Percentiles rank a stretch among this genome's conserved stretches.
Evolutionary conservation across 2,888 invertebrate species (phyloP).

Genomic region (Xanthia icteritia): DNA sequence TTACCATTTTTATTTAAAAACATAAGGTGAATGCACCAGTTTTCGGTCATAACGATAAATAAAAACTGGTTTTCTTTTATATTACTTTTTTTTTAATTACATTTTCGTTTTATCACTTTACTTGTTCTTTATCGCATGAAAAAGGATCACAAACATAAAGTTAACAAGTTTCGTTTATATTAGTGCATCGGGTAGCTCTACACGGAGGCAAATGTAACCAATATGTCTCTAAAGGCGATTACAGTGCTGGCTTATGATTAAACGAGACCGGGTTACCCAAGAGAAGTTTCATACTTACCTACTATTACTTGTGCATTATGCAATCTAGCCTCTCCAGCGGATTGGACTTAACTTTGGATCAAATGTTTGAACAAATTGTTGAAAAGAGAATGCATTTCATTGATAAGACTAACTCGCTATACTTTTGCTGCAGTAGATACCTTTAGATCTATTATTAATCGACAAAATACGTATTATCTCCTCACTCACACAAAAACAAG

Average conservation of each 20-base stretch:
- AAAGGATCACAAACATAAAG: not conserved
- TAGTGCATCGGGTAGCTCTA: slow-evolving; percentile 19
- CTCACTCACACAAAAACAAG: too few species aligned
- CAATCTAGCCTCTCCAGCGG: slow-evolving; percentile 58
- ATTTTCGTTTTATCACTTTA: slow-evolving; percentile 9
- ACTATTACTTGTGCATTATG: slow-evolving; percentile 69
- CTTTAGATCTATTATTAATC: too few species aligned
- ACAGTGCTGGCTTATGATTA: slow-evolving; percentile 68
- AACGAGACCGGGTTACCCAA: slow-evolving; percentile 69
- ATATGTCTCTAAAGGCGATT: slow-evolving; percentile 58
- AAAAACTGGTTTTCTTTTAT: slow-evolving; percentile 9
- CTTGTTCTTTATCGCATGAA: slow-evolving; percentile 12
- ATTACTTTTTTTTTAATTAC: not conserved
- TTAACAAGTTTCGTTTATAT: slow-evolving; percentile 21
- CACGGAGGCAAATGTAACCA: slow-evolving; percentile 31
- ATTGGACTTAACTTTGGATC: slow-evolving; percentile 49
- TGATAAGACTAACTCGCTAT: not conserved
- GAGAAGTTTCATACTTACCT: slow-evolving; percentile 67
- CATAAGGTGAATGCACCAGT: slow-evolving; percentile 44
- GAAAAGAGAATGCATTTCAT: slow-evolving; percentile 11
- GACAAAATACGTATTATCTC: too few species aligned
- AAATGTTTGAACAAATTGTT: slow-evolving; percentile 52
- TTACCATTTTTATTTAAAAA: slow-evolving; percentile 22
- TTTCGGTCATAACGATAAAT: slow-evolving; percentile 29
- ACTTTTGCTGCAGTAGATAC: too few species aligned